phyloP scores from a whole-genome alignment of 1,140 invertebrate genomes.

The Zaprionus nigranus region DNA sequence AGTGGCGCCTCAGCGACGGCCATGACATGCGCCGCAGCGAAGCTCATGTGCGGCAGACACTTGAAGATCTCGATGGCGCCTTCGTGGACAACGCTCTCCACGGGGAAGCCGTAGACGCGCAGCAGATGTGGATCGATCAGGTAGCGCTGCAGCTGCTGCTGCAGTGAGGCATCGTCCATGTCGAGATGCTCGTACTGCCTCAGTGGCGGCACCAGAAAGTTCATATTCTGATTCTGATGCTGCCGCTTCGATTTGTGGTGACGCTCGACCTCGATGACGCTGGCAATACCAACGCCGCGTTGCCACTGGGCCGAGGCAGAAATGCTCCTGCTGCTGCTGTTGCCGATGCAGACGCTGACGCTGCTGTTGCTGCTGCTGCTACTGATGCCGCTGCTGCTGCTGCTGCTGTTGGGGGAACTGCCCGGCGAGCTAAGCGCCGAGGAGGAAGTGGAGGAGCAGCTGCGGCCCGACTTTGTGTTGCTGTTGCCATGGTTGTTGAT shows the following conservation, averaged over 20 bases:
- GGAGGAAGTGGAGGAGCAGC: slow-evolving; percentile 52
- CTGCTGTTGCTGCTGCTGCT: slow-evolving; percentile 17
- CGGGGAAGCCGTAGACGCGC: slow-evolving; percentile 89
- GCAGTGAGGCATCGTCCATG: slow-evolving; percentile 83
- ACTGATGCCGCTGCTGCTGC: slow-evolving; percentile 29
- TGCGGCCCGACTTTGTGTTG: slow-evolving; percentile 15
- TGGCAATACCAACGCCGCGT: neutral
- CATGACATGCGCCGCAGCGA: slow-evolving; percentile 84
- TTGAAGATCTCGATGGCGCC: slow-evolving; percentile 88
- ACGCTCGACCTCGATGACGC: neutral
- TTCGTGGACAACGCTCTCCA: slow-evolving; percentile 87
- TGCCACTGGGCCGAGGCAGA: neutral
- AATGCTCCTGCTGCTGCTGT: neutral
- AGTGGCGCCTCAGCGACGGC: slow-evolving; percentile 46
- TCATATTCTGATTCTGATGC: slow-evolving; percentile 32
- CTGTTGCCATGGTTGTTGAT: slow-evolving; percentile 12
- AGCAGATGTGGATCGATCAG: slow-evolving; percentile 88
- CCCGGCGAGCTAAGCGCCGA: slow-evolving; percentile 61
- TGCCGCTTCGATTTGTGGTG: slow-evolving; percentile 9
- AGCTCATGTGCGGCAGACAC: slow-evolving; percentile 69
- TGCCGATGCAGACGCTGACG: neutral
- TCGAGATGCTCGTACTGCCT: slow-evolving; percentile 80
- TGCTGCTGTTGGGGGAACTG: slow-evolving; percentile 49
- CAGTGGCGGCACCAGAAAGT: slow-evolving; percentile 70
- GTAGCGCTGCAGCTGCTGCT: slow-evolving; percentile 86